Evolutionary conservation across 2,797 vertebrate species (phyloP).

Genomic region (Mionectes olivaceus): DNA sequence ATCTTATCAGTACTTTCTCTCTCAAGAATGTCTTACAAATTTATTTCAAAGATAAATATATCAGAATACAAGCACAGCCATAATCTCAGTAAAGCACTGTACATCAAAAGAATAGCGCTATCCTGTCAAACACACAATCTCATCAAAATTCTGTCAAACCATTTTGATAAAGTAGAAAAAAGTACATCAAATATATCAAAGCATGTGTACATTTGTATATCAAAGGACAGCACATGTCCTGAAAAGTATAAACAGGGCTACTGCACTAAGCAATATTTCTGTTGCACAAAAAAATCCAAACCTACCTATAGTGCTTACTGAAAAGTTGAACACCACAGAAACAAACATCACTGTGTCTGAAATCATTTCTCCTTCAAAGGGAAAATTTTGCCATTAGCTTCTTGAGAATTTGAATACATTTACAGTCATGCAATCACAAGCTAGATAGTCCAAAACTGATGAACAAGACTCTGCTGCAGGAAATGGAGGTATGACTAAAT

Average conservation of each 20-base stretch:
- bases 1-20: not conserved
- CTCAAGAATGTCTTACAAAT: not conserved
- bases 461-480: not conserved
- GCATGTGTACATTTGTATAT: not conserved
- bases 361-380: not conserved
- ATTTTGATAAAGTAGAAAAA: constrained; percentile 21
- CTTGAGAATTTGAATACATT: not conserved
- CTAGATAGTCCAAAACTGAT: not conserved
- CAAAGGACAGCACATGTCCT: not conserved
- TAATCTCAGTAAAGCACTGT: constrained; percentile 24
- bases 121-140: not conserved
- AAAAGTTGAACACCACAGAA: not conserved
- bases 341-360: not conserved
- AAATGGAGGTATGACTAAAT: not conserved
- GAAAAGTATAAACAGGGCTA: not conserved
- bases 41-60: constrained; percentile 36
- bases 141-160: constrained; percentile 52
- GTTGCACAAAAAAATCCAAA: not conserved
- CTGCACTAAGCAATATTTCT: not conserved
- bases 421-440: not conserved
- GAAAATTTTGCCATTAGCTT: not conserved
- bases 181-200: not conserved
- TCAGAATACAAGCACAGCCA: not conserved
- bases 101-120: not conserved
- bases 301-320: not conserved